phyloP scores from a whole-genome alignment of 1,140 invertebrate species.

The Drosophila pseudoananassae region DNA sequence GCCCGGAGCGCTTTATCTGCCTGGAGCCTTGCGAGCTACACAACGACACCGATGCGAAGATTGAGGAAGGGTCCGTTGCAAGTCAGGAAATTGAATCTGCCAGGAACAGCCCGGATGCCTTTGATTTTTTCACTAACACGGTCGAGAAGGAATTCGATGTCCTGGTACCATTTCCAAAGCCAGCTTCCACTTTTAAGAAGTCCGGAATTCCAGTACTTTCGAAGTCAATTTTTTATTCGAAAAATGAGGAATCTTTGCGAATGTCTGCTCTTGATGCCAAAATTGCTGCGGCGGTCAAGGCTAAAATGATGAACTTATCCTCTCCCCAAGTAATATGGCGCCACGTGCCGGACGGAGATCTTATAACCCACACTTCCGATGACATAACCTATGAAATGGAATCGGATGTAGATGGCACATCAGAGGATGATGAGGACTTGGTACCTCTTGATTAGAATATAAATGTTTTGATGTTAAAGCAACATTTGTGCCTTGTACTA shows the following conservation, averaged over 20 bases:
- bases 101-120: background rate
- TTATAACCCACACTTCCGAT: background rate
- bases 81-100: background rate
- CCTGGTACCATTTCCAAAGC: background rate
- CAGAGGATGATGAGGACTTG: background rate
- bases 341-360: background rate
- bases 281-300: background rate
- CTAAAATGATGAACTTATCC: background rate
- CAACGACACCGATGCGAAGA: background rate
- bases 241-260: background rate
- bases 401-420: background rate
- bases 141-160: background rate
- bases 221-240: background rate
- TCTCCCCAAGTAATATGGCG: background rate
- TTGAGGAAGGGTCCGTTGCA: background rate
- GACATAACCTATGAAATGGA: background rate
- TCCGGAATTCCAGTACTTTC: background rate
- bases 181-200: background rate
- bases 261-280: background rate
- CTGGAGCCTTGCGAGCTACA: constrained; percentile 32
- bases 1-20: constrained; percentile 12
- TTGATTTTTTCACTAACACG: background rate
- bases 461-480: background rate
- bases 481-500: too few relatives aligned
- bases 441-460: background rate